A percentile compares a stretch with the other conserved stretches of the same genome.
Conservation (phyloP, 1,140 invertebrate species). For the Drosophila bipectinata region DNA sequence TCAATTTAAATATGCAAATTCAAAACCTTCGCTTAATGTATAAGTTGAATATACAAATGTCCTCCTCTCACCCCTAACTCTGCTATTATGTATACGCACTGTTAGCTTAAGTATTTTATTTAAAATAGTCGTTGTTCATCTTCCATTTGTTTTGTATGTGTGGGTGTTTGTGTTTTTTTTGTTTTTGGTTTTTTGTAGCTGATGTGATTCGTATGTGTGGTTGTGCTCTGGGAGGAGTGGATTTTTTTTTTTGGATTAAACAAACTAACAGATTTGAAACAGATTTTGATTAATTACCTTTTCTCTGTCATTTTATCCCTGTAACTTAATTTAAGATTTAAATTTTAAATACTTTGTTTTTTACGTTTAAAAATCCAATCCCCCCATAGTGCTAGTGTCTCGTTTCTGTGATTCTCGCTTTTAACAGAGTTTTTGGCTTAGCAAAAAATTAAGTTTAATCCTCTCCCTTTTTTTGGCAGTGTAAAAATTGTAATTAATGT, state of each 20-base stretch:
- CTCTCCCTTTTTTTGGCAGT: constrained; percentile 69
- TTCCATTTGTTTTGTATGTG: constrained; percentile 47
- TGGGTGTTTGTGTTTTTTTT: constrained; percentile 18
- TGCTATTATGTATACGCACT: constrained; percentile 62
- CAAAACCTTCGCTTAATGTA: constrained; percentile 73
- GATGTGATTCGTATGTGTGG: constrained; percentile 44
- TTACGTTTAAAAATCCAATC: background rate
- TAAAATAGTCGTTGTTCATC: constrained; percentile 78
- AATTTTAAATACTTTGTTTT: background rate
- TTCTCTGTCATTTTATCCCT: background rate
- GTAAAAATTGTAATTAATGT: constrained; percentile 73
- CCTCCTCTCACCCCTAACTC: constrained; percentile 22
- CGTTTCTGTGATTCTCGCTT: constrained; percentile 40
- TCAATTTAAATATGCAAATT: constrained; percentile 75
- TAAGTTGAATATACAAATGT: constrained; percentile 77
- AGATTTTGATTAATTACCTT: background rate
- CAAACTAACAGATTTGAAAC: background rate
- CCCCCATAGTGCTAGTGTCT: constrained; percentile 8
- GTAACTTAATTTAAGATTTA: background rate
- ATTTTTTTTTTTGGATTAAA: background rate
- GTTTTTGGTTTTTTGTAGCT: constrained; percentile 23
- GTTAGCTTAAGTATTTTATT: constrained; percentile 67
- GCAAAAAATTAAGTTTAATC: constrained; percentile 61
- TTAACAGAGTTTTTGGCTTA: constrained; percentile 62
- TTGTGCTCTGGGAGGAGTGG: constrained; percentile 29